Evolutionary conservation across 2,113 vertebrate genomes (phyloP).

Genomic region (Sinocyclocheilus rhinocerous): DNA sequence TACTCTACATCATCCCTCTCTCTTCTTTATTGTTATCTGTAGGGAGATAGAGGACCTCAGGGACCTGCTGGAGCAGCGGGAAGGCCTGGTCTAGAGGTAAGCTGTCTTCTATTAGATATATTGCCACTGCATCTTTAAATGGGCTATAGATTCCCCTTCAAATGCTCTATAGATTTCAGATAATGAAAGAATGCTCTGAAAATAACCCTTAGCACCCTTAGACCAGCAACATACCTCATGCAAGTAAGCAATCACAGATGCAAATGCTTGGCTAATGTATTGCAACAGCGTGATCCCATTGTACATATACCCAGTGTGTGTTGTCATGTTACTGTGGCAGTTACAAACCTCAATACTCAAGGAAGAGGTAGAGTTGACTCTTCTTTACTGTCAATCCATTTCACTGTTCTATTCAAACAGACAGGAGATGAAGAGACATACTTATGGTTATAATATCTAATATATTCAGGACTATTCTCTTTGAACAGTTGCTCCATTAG

Average conservation of each 20-base stretch:
- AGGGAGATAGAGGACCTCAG: conserved; percentile 88
- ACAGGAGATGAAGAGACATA: neutral
- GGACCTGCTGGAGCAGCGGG: conserved; percentile 84
- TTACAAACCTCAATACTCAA: neutral
- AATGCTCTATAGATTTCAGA: neutral
- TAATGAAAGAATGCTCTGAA: conserved; percentile 5
- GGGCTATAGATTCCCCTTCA: neutral
- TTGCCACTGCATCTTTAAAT: neutral
- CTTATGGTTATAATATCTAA: neutral
- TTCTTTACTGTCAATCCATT: neutral
- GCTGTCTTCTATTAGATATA: conserved; percentile 36
- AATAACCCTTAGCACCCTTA: neutral
- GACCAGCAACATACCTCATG: neutral
- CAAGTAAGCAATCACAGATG: neutral
- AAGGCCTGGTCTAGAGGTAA: conserved; percentile 85
- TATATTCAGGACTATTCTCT: neutral
- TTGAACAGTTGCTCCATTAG: neutral
- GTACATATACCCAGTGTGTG: neutral
- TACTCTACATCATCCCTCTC: neutral
- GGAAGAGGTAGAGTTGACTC: neutral
- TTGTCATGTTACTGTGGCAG: neutral
- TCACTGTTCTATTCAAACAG: neutral
- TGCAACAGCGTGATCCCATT: too few relatives aligned
- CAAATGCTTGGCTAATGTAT: too few relatives aligned
- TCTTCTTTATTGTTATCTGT: conserved; percentile 34